Conservation (phyloP, 2,888 invertebrate genomes). For the Ptychoptera contaminata region DNA sequence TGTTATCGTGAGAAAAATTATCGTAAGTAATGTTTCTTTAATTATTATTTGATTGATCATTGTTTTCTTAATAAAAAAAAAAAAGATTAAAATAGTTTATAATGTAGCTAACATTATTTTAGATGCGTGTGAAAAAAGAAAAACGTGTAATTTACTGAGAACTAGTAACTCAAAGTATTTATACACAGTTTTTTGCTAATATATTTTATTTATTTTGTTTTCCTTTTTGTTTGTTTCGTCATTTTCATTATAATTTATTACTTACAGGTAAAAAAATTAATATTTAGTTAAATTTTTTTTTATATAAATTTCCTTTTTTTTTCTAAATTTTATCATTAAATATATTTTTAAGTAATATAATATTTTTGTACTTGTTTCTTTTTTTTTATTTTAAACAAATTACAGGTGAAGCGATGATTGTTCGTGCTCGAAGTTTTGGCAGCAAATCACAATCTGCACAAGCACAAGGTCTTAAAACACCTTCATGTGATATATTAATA, state of each 20-base stretch:
- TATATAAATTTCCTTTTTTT: background rate
- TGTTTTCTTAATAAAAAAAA: too few species aligned
- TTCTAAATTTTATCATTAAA: background rate
- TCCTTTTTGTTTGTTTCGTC: conserved; percentile 1
- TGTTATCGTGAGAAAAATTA: conserved; percentile 88
- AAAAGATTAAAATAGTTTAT: too few species aligned
- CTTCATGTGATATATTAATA: conserved; percentile 61
- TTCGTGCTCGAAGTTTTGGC: conserved; percentile 88
- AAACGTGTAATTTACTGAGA: too few species aligned
- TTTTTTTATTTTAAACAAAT: conserved; percentile 10
- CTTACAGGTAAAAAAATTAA: background rate
- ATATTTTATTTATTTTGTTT: background rate
- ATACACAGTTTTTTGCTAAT: conserved; percentile 5
- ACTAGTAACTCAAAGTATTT: too few species aligned
- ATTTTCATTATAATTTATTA: background rate
- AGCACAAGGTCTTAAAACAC: conserved; percentile 68
- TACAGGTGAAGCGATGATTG: conserved; percentile 74
- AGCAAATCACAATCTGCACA: conserved; percentile 64
- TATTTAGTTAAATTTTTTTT: background rate
- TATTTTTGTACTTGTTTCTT: conserved; percentile 3
- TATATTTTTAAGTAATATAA: background rate
- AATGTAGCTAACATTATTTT: too few species aligned
- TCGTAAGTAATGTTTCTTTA: conserved; percentile 28
- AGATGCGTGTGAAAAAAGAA: too few species aligned
- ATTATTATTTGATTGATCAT: conserved; percentile 10